Evolutionary conservation across 2,888 invertebrate genomes (phyloP).

Genomic region (Homarus gammarus): DNA sequence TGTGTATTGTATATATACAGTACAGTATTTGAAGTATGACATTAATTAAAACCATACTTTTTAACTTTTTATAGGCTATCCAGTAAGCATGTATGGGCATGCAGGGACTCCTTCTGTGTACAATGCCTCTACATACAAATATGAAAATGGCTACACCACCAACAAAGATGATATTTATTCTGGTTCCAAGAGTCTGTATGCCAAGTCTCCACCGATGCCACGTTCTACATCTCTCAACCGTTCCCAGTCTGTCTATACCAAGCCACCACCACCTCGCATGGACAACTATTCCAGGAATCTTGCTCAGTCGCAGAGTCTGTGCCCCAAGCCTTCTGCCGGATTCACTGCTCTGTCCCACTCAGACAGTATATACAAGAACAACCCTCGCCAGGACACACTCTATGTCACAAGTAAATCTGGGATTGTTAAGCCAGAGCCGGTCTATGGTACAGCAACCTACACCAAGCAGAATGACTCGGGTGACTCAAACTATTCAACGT

Average conservation of each 20-base stretch:
- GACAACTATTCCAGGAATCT: slow-evolving; percentile 71
- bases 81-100: slow-evolving; percentile 65
- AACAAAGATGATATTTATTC: slow-evolving; percentile 77
- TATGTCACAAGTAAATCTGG: slow-evolving; percentile 67
- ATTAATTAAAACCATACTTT: too few relatives aligned
- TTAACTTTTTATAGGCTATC: slow-evolving; percentile 64
- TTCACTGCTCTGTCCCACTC: slow-evolving; percentile 62
- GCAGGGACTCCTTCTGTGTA: slow-evolving; percentile 64
- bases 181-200: slow-evolving; percentile 79
- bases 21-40: too few relatives aligned
- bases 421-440: slow-evolving; percentile 73
- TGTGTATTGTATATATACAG: too few relatives aligned
- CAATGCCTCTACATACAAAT: slow-evolving; percentile 69
- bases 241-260: slow-evolving; percentile 76
- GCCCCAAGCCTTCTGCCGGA: slow-evolving; percentile 49
- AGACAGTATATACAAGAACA: slow-evolving; percentile 67
- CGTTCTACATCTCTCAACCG: slow-evolving; percentile 67
- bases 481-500: slow-evolving; percentile 72
- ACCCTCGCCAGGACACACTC: slow-evolving; percentile 67
- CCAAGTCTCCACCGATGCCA: slow-evolving; percentile 71
- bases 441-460: slow-evolving; percentile 64
- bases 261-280: slow-evolving; percentile 71
- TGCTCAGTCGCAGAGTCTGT: slow-evolving; percentile 64
- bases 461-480: slow-evolving; percentile 65
- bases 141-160: slow-evolving; percentile 47